Percentiles rank a stretch among this genome's conserved stretches.
Evolutionary conservation across 2,113 vertebrate species (phyloP).

Genomic region (Pao palembangensis): DNA sequence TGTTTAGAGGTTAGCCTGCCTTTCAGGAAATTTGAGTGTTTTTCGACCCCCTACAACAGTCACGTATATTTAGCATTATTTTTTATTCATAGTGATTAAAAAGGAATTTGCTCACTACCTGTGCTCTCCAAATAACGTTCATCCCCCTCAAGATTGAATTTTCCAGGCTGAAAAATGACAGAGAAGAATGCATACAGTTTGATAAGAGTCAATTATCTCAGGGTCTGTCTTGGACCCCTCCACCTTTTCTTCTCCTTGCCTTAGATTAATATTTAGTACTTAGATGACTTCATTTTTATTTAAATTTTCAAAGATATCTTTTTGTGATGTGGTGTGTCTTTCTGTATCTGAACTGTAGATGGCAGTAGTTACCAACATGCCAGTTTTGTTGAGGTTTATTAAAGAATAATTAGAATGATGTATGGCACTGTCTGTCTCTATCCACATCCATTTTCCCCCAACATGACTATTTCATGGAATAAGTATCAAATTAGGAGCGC

Average conservation of each 20-base stretch:
- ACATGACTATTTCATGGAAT: conserved; percentile 73
- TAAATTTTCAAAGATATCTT: conserved; percentile 35
- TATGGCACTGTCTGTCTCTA: conserved; percentile 75
- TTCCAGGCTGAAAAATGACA: conserved; percentile 36
- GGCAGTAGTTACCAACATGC: conserved; percentile 74
- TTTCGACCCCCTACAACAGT: conserved; percentile 33
- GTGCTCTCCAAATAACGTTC: conserved; percentile 47
- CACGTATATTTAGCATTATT: conserved; percentile 22
- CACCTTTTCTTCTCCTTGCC: conserved; percentile 35
- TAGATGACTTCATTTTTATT: conserved; percentile 48
- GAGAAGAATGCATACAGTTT: conserved; percentile 40
- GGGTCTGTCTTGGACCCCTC: conserved; percentile 30
- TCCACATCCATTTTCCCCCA: conserved; percentile 71
- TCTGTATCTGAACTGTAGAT: conserved; percentile 65
- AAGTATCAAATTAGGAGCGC: conserved; percentile 70
- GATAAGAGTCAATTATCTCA: conserved; percentile 42
- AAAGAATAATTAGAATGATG: conserved; percentile 76
- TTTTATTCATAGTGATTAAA: conserved; percentile 45
- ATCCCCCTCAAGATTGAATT: conserved; percentile 46
- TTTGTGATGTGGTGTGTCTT: conserved; percentile 6
- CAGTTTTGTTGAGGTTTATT: conserved; percentile 62
- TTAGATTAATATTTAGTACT: conserved; percentile 60
- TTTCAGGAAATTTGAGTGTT: conserved; percentile 38
- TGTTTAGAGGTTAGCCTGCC: conserved; percentile 40
- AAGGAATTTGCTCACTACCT: conserved; percentile 46